Evolutionary conservation across 2,797 vertebrate genomes (phyloP).

Genomic region (Petrocephalus schoutedeni): DNA sequence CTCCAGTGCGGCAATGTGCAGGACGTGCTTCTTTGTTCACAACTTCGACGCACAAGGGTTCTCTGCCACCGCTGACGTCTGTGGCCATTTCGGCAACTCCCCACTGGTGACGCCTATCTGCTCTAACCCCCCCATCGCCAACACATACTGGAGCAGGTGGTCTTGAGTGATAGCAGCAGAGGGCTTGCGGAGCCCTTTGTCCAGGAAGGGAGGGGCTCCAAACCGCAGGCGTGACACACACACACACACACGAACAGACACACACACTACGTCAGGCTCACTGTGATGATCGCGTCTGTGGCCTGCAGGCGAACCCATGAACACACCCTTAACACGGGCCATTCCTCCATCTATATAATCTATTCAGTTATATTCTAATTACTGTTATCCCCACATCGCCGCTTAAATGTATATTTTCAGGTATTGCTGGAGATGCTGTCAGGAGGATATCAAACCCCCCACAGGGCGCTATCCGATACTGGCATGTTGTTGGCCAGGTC

Average conservation of each 20-base stretch:
- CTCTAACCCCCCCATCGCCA: not conserved
- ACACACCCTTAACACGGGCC: not conserved
- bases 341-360: not conserved
- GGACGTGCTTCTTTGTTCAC: not conserved
- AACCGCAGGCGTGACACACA: not conserved
- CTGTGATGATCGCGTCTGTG: not conserved
- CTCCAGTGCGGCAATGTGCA: not conserved
- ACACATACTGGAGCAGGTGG: not conserved
- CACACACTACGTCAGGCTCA: not conserved
- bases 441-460: not conserved
- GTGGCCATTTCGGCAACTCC: not conserved
- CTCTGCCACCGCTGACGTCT: not conserved
- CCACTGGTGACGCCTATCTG: not conserved
- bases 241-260: not conserved
- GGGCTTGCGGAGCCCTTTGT: too few species aligned
- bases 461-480: not conserved
- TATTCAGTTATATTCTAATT: not conserved
- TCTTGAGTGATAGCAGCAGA: not conserved
- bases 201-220: not conserved
- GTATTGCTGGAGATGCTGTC: not conserved
- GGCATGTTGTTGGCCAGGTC: not conserved
- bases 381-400: not conserved
- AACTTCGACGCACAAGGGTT: not conserved
- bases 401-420: not conserved
- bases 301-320: not conserved